A percentile compares a stretch with the other conserved stretches of the same genome.
phyloP scores from a whole-genome alignment of 23 tunicate species.

The Halocynthia aurantium region DNA sequence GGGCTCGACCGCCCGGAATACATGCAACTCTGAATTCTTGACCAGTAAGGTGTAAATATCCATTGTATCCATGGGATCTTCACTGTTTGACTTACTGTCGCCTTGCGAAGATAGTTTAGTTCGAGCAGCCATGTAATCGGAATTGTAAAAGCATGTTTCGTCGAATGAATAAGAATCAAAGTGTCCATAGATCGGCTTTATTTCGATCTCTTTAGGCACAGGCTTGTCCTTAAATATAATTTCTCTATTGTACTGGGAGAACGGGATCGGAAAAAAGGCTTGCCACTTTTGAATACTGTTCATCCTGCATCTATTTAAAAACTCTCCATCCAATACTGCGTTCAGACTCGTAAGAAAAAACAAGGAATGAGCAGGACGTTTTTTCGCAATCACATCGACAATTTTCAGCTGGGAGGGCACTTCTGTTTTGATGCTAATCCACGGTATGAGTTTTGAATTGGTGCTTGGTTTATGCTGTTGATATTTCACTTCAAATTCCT shows the following conservation, averaged over 20 bases:
- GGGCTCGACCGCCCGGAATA: slow-evolving; percentile 93
- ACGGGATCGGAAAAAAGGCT: slow-evolving; percentile 93
- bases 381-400: slow-evolving; percentile 91
- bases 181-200: slow-evolving; percentile 84
- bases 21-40: slow-evolving; percentile 81
- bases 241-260: slow-evolving; percentile 88
- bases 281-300: slow-evolving; percentile 97
- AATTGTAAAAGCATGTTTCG: slow-evolving; percentile 85
- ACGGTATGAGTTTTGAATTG: slow-evolving; percentile 75
- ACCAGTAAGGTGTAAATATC: slow-evolving; percentile 79
- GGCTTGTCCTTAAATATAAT: slow-evolving; percentile 57
- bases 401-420: slow-evolving; percentile 89
- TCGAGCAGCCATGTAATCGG: slow-evolving; percentile 91
- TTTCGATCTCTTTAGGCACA: slow-evolving; percentile 77
- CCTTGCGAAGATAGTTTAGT: slow-evolving; percentile 43
- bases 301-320: slow-evolving; percentile 95
- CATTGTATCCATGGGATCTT: slow-evolving; percentile 57
- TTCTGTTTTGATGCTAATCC: slow-evolving; percentile 98
- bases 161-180: slow-evolving; percentile 97
- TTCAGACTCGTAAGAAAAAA: slow-evolving; percentile 66
- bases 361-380: slow-evolving; percentile 63
- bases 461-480: slow-evolving; percentile 35
- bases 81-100: slow-evolving; percentile 17
- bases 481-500: slow-evolving; percentile 60
- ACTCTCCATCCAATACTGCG: slow-evolving; percentile 69